These are phyloP conservation scores for Merops nubicus DNA, from an alignment of 2,113 vertebrate species.

Conservation along the genomic window DNA sequence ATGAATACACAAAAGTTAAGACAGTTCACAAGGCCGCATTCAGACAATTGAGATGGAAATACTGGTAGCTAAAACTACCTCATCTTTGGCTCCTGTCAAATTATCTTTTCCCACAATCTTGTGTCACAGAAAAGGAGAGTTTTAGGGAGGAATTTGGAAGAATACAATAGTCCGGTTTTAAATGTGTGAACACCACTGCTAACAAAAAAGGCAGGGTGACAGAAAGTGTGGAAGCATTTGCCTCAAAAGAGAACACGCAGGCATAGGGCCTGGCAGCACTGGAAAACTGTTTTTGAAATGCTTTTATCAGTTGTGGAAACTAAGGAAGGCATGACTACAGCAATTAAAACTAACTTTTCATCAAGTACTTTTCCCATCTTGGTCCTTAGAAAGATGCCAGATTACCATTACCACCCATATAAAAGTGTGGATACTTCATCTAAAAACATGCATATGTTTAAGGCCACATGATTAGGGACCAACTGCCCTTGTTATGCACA, in stretches of 20 bases:
- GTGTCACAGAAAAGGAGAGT: neutral
- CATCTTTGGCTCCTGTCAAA: neutral
- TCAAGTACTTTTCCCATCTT: neutral
- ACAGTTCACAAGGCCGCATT: neutral
- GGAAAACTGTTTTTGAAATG: neutral
- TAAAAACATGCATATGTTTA: neutral
- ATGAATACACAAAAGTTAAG: neutral
- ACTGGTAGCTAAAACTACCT: neutral
- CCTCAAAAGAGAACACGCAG: neutral
- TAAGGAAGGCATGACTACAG: neutral
- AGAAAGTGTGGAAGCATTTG: rapidly evolving
- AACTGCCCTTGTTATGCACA: neutral
- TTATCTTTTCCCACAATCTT: neutral
- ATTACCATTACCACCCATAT: neutral
- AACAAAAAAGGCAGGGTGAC: neutral
- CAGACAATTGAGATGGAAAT: neutral
- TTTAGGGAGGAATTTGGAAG: neutral
- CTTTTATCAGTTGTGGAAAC: neutral
- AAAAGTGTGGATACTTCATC: neutral
- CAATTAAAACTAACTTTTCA: neutral
- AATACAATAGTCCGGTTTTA: neutral
- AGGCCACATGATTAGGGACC: neutral
- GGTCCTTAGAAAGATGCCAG: neutral
- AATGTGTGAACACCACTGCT: neutral
- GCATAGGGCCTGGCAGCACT: neutral